Evolutionary conservation across 2,888 invertebrate genomes (phyloP), one percentile per base, ranked within the genome.

Genomic region (Callinectes sapidus): DNA sequence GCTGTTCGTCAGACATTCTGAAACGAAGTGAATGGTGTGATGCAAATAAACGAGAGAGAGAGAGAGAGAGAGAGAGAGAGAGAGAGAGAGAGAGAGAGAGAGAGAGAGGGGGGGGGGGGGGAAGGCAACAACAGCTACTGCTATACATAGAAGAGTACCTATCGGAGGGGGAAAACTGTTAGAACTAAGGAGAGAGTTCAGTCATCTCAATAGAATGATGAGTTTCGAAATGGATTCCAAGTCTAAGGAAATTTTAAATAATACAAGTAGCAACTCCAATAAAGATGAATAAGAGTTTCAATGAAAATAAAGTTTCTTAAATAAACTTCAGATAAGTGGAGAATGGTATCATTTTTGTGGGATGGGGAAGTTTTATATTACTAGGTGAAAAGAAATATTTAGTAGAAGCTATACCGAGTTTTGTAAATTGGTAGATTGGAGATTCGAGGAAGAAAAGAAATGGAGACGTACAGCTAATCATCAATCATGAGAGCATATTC

Each of bases 1-100:
- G 92, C 55, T 92, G 92, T 81, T 92, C 92, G 87, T 92, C 92
- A 71, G 92, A 92, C 92, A 92, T 92, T 10, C 91, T 91, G 91
- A n/a, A 87, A 87, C n/a, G 54, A 48, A 6, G n/a, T 39, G 35
- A 48, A 42, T 16, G 54, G 3, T 42, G 54, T 87, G 3, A 61
- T 61, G 23, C 61, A 61, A 1, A 61, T 2, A 61, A 18, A 61
- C 61, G 23, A 2, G 10, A 87, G 71, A 71, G 23, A 71, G 71
- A 71, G 28, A 71, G 71, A 71, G 71, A 71, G 71, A 61, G 71
- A 71, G 71, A 71, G 28, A 71, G 28, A 71, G 71, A 71, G 71
- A 71, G 71, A 61, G 61, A 61, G 61, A 71, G 71, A 71, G 71
- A 28, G 71, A 71, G 23, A 28, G 28, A 71, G 23, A 71, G 71